A percentile compares a stretch with the other conserved stretches of the same genome.
Conservation (phyloP, 2,113 vertebrate genomes). For the Actinemys pallida region DNA sequence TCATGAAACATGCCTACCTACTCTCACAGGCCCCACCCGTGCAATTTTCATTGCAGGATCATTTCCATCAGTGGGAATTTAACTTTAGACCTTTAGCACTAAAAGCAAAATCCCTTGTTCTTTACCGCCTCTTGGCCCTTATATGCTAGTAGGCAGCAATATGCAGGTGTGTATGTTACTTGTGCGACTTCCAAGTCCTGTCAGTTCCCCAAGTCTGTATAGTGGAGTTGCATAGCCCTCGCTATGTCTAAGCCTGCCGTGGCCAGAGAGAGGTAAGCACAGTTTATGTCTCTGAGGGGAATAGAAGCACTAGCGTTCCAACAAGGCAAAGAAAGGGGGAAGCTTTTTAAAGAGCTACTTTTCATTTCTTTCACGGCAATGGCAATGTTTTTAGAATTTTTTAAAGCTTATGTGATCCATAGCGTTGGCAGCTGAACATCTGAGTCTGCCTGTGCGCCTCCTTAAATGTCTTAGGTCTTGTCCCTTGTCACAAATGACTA, state of each 20-base stretch:
- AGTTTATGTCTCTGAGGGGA: background rate
- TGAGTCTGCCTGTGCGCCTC: background rate
- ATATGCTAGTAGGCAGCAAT: background rate
- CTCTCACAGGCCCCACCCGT: background rate
- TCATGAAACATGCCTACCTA: background rate
- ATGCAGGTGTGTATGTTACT: background rate
- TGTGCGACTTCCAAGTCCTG: too few species aligned
- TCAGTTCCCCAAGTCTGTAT: background rate
- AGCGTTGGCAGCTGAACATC: background rate
- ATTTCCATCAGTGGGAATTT: background rate
- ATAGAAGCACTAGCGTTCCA: background rate
- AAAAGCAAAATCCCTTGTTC: background rate
- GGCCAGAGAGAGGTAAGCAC: background rate
- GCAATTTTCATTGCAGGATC: background rate
- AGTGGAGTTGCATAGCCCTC: background rate
- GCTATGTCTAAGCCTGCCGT: background rate
- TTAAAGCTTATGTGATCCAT: background rate
- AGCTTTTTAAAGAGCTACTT: background rate
- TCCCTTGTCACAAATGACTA: background rate
- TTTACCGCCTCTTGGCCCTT: background rate
- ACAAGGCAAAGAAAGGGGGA: background rate
- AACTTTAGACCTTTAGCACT: background rate
- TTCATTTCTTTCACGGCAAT: rapidly evolving
- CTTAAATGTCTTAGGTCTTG: background rate
- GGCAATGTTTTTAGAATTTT: background rate